Conservation (phyloP, 2,888 invertebrate genomes). For the Gymnocheta viridis region DNA sequence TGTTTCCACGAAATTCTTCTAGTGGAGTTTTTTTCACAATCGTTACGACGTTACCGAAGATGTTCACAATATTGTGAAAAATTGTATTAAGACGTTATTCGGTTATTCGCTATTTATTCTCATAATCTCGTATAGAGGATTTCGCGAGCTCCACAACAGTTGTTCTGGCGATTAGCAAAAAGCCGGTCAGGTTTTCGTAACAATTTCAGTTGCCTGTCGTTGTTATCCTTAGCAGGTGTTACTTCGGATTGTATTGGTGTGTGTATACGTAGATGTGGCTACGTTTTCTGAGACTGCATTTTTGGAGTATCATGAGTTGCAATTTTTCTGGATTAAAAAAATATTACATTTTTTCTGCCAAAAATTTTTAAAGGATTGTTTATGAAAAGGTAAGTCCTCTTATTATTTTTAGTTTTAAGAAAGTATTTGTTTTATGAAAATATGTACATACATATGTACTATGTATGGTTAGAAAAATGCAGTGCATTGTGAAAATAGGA, state of each 20-base stretch:
- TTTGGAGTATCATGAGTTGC: not conserved
- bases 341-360: not conserved
- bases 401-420: not conserved
- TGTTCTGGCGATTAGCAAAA: slow-evolving; percentile 54
- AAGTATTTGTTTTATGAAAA: not conserved
- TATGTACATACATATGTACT: too few relatives aligned
- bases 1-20: slow-evolving; percentile 51
- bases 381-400: slow-evolving; percentile 12
- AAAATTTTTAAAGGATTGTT: slow-evolving; percentile 14
- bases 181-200: slow-evolving; percentile 64
- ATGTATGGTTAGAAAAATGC: not conserved
- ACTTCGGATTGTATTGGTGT: slow-evolving; percentile 2
- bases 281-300: slow-evolving; percentile 13
- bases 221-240: slow-evolving; percentile 61
- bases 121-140: slow-evolving; percentile 36
- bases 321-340: slow-evolving; percentile 6
- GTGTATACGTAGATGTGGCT: not conserved
- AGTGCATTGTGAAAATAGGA: too few relatives aligned
- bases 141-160: slow-evolving; percentile 60
- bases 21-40: slow-evolving; percentile 42
- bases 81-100: slow-evolving; percentile 49
- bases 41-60: slow-evolving; percentile 48
- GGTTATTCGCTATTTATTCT: slow-evolving; percentile 45
- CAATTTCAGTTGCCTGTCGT: slow-evolving; percentile 54
- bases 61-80: slow-evolving; percentile 31